Conservation (phyloP, 1,140 invertebrate species). For the Glossosoma conforme region DNA sequence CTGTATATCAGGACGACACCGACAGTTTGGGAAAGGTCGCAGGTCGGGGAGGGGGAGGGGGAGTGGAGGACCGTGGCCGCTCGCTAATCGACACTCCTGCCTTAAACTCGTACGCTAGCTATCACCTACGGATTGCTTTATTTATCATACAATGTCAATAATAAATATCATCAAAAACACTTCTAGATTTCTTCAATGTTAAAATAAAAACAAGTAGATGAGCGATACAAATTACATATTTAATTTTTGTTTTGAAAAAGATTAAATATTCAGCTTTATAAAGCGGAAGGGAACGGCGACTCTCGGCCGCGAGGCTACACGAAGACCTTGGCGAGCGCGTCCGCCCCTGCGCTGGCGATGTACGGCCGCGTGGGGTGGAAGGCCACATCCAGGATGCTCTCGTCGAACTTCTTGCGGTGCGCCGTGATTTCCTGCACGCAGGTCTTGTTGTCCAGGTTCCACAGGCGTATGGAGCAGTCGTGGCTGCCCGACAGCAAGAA, state of each 20-base stretch:
- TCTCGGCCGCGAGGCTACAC: slow-evolving; percentile 53
- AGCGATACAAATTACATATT: slow-evolving; percentile 27
- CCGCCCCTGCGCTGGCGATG: slow-evolving; percentile 97
- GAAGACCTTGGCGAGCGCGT: slow-evolving; percentile 97
- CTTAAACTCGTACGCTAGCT: slow-evolving; percentile 26
- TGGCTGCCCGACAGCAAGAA: slow-evolving; percentile 96
- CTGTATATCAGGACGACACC: neutral
- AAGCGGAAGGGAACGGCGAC: slow-evolving; percentile 15
- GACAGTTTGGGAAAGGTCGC: neutral
- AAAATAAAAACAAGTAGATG: slow-evolving; percentile 28
- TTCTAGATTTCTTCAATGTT: slow-evolving; percentile 24
- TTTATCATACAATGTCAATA: slow-evolving; percentile 32
- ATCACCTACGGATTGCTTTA: slow-evolving; percentile 32
- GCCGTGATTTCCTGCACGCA: slow-evolving; percentile 99
- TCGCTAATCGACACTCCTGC: slow-evolving; percentile 20
- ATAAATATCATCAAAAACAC: slow-evolving; percentile 31
- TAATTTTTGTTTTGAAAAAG: slow-evolving; percentile 15
- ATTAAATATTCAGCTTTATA: slow-evolving; percentile 16
- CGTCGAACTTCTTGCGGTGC: slow-evolving; percentile 99
- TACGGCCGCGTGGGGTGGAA: slow-evolving; percentile 98
- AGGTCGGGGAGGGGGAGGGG: slow-evolving; percentile 4
- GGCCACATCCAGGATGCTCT: slow-evolving; percentile 97
- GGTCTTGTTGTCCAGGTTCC: slow-evolving; percentile 98
- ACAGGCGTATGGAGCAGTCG: slow-evolving; percentile 97
- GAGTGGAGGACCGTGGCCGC: slow-evolving; percentile 13